Base-by-base conservation (phyloP, 1,140 invertebrate genomes). In the Danaus melanippus region DNA sequence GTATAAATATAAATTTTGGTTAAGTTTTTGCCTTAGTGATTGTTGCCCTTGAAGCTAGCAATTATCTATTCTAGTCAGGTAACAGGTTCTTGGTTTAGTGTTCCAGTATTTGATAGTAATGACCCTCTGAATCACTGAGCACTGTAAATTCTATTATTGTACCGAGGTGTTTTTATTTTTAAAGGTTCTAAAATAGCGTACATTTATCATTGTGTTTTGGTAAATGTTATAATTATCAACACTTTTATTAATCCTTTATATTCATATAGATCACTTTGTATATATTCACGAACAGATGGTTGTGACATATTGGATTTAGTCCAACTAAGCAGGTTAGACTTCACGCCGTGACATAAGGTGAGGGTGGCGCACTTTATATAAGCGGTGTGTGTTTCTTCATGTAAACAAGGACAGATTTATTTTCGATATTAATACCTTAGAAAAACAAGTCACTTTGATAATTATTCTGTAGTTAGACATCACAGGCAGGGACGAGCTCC, bases 31-130 rank as follows among this genome's bases (percentile, higher is more conserved):
- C 11, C 42, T 39, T 47, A 40, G 44, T 39, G 40, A 52, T 56
- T 57, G 55, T 64, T 64, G 47, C 41, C 62, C 62, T 64, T 64
- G 62, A 64, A 57, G 41, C 8, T 43, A 49, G 45, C 44, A 54
- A 54, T 61, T 52, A 54, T 53, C 58, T 57, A 41, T 61, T 55
- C 55, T 58, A 52, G 43, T 60, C 47, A 40, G 50, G 39, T 43
- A 58, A 53, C 56, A 52, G 50, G 56, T 52, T 58, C 42, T 42
- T 39, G 44, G 43, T 58, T 32, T 10, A 48, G 11, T 46, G 9
- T 39, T 48, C 10, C 46, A 48, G 9, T 48, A 48, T 32, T 32
- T 32, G 21, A 32, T 32, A 32, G 21, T 32, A 32, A 32, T 32
- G 21, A 32, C 21, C 21, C 21, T 32, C 21, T 32, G 21, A 32